Base-by-base conservation (phyloP, 2,888 invertebrate genomes). In the Amiota minor region DNA sequence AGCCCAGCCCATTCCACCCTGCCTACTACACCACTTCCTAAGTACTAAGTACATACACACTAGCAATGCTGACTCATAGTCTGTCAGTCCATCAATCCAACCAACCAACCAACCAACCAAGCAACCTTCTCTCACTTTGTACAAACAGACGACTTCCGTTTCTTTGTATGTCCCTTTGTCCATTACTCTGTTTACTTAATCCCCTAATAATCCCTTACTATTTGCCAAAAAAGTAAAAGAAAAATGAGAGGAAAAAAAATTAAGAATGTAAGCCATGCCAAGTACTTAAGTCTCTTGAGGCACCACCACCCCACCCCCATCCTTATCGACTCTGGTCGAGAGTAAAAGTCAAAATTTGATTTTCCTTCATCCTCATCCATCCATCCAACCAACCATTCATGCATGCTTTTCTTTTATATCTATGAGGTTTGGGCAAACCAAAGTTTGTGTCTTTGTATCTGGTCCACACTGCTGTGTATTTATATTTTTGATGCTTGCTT, bases 311-410 rank as follows among this genome's bases (percentile, higher is more conserved):
- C 35, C 2, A 2, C 35, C 35, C 23, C 23, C 3, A 23, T 3
- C 23, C 23, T 23, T 23, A 23, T 23, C 50, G 9, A 72, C 18
- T 56, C 62, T 67, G 47, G 16, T 35, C 11, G 64, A 71, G 35
- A 18, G 53, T 75, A 70, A 78, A 76, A 82, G 77, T 77, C 79
- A 78, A 70, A 70, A 74, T 76, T 78, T 61, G 65, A 74, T 73
- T 72, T 78, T 78, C 11, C 20, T 49, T 16, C 69, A 53, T 69
- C 53, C 35, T 55, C 53, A 53, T 56, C 16, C 55, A n/a, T 35
- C 16, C 35, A 45, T 35, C 45, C 14, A 50, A 50, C 49, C 3
- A 35, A 35, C 35, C 11, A 68, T 20, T 53, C 53, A 53, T 53
- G 16, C 16, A 12, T 16, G 16, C 18, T 10, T 10, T 18, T 56